phyloP scores from a whole-genome alignment of 2,888 invertebrate genomes.

The Cetonia aurata region DNA sequence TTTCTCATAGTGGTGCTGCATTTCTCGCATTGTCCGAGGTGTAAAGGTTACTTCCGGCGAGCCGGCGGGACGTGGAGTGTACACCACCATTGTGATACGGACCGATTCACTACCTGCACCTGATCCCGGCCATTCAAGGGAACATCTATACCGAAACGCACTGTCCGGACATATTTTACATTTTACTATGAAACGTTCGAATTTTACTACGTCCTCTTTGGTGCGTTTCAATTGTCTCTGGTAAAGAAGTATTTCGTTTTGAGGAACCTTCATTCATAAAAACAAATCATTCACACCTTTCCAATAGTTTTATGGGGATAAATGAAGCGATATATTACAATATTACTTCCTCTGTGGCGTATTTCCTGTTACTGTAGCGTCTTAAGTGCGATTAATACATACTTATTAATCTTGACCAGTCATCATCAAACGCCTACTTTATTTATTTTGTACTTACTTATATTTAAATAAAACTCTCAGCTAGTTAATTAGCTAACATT shows the following conservation, averaged over 20 bases:
- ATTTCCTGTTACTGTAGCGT: too few species aligned
- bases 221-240: conserved; percentile 30
- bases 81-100: conserved; percentile 25
- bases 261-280: conserved; percentile 21
- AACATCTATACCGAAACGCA: conserved; percentile 11
- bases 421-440: too few species aligned
- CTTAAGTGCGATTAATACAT: too few species aligned
- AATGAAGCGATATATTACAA: too few species aligned
- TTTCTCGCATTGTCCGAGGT: conserved; percentile 44
- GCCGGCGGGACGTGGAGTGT: conserved; percentile 32
- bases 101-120: conserved; percentile 40
- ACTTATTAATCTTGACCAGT: too few species aligned
- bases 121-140: conserved; percentile 36
- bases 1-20: conserved; percentile 44
- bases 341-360: too few species aligned
- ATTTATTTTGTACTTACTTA: too few species aligned
- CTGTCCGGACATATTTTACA: conserved; percentile 35
- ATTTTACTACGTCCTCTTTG: conserved; percentile 36
- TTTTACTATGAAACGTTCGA: conserved; percentile 30
- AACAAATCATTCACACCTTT: not conserved
- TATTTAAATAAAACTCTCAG: too few species aligned
- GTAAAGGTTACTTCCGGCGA: conserved; percentile 45
- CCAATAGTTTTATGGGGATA: too few species aligned
- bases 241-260: conserved; percentile 7
- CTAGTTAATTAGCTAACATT: too few species aligned